Evolutionary conservation across 2,113 vertebrate species (phyloP).

Genomic region (Cynocephalus volans): DNA sequence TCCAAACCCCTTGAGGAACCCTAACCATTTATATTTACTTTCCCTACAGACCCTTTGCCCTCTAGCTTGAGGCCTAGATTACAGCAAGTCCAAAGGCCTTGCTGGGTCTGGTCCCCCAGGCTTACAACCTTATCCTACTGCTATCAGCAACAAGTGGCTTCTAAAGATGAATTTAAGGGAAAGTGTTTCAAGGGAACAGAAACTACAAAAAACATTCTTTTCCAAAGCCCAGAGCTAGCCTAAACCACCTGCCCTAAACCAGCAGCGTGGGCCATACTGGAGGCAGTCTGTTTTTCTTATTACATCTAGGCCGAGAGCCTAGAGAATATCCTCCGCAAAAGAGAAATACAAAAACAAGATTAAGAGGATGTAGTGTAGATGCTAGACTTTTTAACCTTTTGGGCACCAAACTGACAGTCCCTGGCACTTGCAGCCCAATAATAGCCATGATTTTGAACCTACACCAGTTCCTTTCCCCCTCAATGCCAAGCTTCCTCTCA

Average conservation of each 20-base stretch:
- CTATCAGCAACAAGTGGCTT: neutral
- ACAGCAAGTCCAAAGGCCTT: neutral
- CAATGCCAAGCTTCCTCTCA: no score
- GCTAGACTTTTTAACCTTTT: neutral
- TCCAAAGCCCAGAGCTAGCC: neutral
- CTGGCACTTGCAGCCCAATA: neutral
- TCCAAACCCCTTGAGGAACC: no score
- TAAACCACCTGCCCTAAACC: neutral
- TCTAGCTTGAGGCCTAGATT: neutral
- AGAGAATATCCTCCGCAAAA: neutral
- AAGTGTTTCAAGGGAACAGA: neutral
- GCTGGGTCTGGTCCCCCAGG: neutral
- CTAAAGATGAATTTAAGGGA: slow-evolving; percentile 7
- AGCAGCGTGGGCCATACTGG: neutral
- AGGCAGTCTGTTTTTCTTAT: neutral
- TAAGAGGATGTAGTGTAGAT: neutral
- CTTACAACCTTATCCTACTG: neutral
- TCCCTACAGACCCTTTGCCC: neutral
- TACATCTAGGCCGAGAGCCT: neutral
- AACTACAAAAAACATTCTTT: neutral
- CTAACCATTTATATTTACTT: no score
- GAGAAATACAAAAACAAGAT: neutral
- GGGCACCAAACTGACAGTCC: neutral
- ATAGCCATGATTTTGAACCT: neutral
- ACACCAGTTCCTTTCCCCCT: neutral